A percentile compares a stretch with the other conserved stretches of the same genome.
Conservation (phyloP, 2,888 invertebrate genomes). For the Dynastes grantii region DNA sequence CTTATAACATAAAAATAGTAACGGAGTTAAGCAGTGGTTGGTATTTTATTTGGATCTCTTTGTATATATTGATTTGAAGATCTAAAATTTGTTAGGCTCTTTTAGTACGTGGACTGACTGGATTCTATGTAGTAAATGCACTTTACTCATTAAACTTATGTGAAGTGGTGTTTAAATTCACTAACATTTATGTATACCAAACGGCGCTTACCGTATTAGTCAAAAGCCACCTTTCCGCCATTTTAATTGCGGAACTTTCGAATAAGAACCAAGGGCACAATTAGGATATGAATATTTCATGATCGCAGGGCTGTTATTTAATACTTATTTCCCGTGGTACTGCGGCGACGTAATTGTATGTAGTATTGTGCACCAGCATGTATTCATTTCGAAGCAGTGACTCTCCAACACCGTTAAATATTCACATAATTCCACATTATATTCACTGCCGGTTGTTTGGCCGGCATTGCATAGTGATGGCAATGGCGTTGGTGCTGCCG, state of each 20-base stretch:
- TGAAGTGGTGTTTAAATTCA: background rate
- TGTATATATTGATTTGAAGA: no score
- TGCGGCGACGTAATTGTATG: constrained; percentile 33
- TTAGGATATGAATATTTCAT: constrained; percentile 51
- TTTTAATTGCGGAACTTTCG: constrained; percentile 48
- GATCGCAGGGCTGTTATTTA: constrained; percentile 39
- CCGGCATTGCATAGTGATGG: constrained; percentile 7
- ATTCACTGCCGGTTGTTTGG: constrained; percentile 11
- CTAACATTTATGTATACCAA: background rate
- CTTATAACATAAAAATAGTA: no score
- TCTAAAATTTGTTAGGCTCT: no score
- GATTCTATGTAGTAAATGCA: no score
- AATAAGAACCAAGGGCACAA: constrained; percentile 48
- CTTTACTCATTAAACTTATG: no score
- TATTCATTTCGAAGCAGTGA: constrained; percentile 32
- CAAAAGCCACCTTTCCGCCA: constrained; percentile 5
- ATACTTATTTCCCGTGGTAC: constrained; percentile 46
- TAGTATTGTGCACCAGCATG: constrained; percentile 33
- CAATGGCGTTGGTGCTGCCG: background rate
- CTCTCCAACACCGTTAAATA: constrained; percentile 38
- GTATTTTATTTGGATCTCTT: no score
- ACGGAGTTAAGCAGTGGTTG: no score
- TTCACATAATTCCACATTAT: constrained; percentile 42
- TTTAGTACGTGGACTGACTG: no score
- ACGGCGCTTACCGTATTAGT: background rate